phyloP scores from a whole-genome alignment of 2,888 invertebrate species.

The Drosophila vallismaia region DNA sequence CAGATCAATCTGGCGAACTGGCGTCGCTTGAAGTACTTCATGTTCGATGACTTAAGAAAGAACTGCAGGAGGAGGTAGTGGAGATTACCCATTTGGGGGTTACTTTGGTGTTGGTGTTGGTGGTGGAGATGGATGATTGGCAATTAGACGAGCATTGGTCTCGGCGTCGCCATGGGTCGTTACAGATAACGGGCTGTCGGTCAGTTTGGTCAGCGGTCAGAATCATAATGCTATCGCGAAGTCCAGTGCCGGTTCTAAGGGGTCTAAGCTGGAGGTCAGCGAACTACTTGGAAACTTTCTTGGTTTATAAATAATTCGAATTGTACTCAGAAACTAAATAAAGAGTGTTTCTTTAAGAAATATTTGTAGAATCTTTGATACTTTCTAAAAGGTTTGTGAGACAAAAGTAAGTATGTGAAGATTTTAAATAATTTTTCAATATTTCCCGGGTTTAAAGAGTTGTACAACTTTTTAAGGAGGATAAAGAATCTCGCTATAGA shows the following conservation, averaged over 20 bases:
- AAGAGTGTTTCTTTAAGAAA: too few relatives aligned
- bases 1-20: conserved; percentile 82
- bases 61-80: conserved; percentile 47
- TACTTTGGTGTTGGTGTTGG: background rate
- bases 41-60: conserved; percentile 82
- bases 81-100: background rate
- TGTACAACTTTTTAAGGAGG: too few relatives aligned
- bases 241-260: conserved; percentile 5
- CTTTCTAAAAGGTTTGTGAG: too few relatives aligned
- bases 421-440: too few relatives aligned
- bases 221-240: conserved; percentile 22
- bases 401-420: too few relatives aligned
- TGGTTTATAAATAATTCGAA: too few relatives aligned
- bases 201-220: conserved; percentile 15
- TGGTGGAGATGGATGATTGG: background rate
- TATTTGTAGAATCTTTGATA: too few relatives aligned
- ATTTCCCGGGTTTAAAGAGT: too few relatives aligned
- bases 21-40: conserved; percentile 82
- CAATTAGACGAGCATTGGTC: conserved; percentile 37
- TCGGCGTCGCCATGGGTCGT: conserved; percentile 3
- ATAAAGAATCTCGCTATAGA: too few relatives aligned
- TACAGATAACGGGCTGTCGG: conserved; percentile 15
- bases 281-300: too few relatives aligned
- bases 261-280: too few relatives aligned
- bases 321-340: too few relatives aligned